Evolutionary conservation across 1,140 invertebrate species (phyloP), one percentile per base, ranked within the genome.

Genomic region (Bombus huntii): DNA sequence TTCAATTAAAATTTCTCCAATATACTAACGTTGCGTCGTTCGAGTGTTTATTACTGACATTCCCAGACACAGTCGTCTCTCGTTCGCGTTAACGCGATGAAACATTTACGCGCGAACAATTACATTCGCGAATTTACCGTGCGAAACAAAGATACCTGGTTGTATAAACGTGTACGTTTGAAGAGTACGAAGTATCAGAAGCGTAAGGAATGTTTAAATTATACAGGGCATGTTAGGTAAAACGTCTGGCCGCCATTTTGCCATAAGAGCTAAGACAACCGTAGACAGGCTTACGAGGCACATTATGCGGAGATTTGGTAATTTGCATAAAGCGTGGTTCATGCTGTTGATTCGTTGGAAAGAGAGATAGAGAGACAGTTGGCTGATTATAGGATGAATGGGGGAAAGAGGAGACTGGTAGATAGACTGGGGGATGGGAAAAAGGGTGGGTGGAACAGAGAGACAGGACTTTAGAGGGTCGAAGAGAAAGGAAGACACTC

Each of bases 241-340:
- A 75, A 87, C 59, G 79, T 82, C 85, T 84, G 83, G 53, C 77
- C 76, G 71, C 31, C 78, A 57, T 90, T 82, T 90, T 90, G 66
- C 86, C 89, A 62, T 86, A 81, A 91, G 89, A 81, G 90, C 71
- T 79, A 90, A 91, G 90, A 90, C 90, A 91, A 88, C 78, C 87
- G 87, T 89, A 87, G 89, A 88, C 86, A 88, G 86, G 82, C 89
- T 91, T 92, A 89, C 85, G 83, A 86, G 78, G 77, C 81, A 83
- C 77, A 91, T 92, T 91, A 92, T 91, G 87, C 85, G 66, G 73
- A 81, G 80, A 91, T 90, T 85, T 70, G 81, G 86, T 70, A 81
- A 88, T 91, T 91, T 91, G 83, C 91, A 91, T 91, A 88, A 90
- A 89, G 88, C 84, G 44, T 86, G 82, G 85, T 88, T 90, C 75